A percentile compares a stretch with the other conserved stretches of the same genome.
Evolutionary conservation across 2,888 invertebrate species (phyloP).

Genomic region (Formica aserva): DNA sequence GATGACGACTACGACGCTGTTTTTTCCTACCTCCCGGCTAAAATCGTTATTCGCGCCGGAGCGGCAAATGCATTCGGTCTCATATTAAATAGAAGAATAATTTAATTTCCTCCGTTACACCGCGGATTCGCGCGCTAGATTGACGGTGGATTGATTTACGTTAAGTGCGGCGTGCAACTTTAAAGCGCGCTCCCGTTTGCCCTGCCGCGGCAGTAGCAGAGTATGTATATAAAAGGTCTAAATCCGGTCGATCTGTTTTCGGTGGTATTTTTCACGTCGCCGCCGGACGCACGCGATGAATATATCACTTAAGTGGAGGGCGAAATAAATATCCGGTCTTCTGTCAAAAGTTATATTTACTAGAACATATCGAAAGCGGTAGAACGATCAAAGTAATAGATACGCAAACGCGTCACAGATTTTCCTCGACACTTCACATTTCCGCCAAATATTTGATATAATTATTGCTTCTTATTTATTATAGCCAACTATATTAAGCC

Average conservation of each 20-base stretch:
- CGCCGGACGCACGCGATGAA: conserved; percentile 55
- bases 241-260: conserved; percentile 53
- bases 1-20: conserved; percentile 19
- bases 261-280: conserved; percentile 55
- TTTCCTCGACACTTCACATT: conserved; percentile 7
- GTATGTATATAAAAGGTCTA: conserved; percentile 54
- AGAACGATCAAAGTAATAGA: conserved; percentile 45
- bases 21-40: conserved; percentile 12
- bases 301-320: conserved; percentile 56
- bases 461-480: conserved; percentile 24
- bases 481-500: not conserved
- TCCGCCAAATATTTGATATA: not conserved
- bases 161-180: conserved; percentile 56
- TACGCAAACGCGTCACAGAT: conserved; percentile 24
- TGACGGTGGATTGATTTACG: conserved; percentile 54
- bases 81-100: conserved; percentile 54
- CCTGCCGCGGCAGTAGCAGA: conserved; percentile 5
- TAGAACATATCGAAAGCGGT: conserved; percentile 10
- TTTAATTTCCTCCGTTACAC: conserved; percentile 54
- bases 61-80: conserved; percentile 50
- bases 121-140: conserved; percentile 53
- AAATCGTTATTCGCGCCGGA: conserved; percentile 54
- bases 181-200: conserved; percentile 46
- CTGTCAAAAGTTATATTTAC: conserved; percentile 52
- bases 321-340: conserved; percentile 53